Conservation (phyloP, 2,888 invertebrate species). For the Labia minor region DNA sequence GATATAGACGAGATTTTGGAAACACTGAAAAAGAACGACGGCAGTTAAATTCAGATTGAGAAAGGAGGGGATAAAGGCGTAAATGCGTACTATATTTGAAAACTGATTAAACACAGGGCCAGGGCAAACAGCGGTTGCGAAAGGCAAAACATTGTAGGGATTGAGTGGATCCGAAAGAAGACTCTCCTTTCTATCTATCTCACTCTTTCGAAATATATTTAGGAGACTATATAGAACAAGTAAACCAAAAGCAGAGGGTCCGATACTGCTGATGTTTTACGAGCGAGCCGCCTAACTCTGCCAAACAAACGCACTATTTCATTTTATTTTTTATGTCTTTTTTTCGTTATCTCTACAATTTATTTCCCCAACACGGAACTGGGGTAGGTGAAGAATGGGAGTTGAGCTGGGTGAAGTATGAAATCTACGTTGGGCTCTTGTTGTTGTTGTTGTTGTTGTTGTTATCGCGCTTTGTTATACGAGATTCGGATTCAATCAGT, state of each 20-base stretch:
- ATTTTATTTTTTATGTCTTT: conserved; percentile 8
- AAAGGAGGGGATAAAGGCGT: neutral
- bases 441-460: too few relatives aligned
- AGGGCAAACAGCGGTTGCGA: neutral
- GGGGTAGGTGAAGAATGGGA: neutral
- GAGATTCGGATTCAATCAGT: neutral
- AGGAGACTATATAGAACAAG: neutral
- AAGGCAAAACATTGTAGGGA: conserved; percentile 4
- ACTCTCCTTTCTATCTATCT: neutral
- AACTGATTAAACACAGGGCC: neutral
- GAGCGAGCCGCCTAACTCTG: neutral
- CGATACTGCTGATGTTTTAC: conserved; percentile 1
- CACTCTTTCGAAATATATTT: neutral
- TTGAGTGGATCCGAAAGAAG: neutral
- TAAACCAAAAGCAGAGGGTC: neutral
- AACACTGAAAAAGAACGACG: too few relatives aligned
- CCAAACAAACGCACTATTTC: conserved; percentile 13
- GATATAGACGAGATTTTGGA: too few relatives aligned
- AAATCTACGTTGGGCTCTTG: too few relatives aligned
- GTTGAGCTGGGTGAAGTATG: neutral
- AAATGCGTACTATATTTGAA: neutral
- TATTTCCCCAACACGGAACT: neutral
- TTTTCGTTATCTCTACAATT: conserved; percentile 2
- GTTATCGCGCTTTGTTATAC: neutral
- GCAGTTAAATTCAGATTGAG: neutral